Base-by-base conservation (phyloP, 1,140 invertebrate genomes). In the Teleopsis dalmanni region DNA sequence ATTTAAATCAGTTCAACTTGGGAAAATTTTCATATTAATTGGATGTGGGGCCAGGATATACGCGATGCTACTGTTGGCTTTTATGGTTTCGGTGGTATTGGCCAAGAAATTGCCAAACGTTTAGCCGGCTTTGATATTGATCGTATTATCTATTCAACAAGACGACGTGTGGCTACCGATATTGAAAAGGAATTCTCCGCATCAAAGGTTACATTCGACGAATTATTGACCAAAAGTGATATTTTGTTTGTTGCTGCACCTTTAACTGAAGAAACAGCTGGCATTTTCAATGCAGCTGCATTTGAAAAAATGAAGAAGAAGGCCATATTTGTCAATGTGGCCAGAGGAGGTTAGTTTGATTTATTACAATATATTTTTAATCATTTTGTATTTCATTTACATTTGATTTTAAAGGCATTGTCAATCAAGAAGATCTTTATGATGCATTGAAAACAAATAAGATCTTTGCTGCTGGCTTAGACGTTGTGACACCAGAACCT, bases 401-500 rank as follows among this genome's bases (percentile, higher is more conserved):
- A 54, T 40, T 14, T 38, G 22, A 5, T 19, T 13, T 19, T 66
- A 74, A 19, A 92, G 85, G 77, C 51, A 74, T 90, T 41, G 85
- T 95, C 1, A 81, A 92, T 62, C 88, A 91, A 58, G 69, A 82
- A 45, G 88, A 84, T 43, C 72, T 95, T 26, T 80, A 90, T 50
- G 74, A 83, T 56, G 91, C 90, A 6, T 72, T 96, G 11, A 78
- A 84, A 61, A 78, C 75, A 37, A 77, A 80, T 21, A 74, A 76
- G 51, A 95, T 97, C 50, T 76, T 80, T 62, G 87, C 83, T 21
- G 94, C 93, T n/a, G 94, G 92, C 3, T 73, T 98, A 13, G 95
- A 98, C 77, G 94, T 96, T 0, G 92, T 85, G 59, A 83, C 81
- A 42, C 93, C 93, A 1, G 94, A 98, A 72, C 94, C 93, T 4